Conservation (phyloP, 2,888 invertebrate genomes). For the Molanna angustata region DNA sequence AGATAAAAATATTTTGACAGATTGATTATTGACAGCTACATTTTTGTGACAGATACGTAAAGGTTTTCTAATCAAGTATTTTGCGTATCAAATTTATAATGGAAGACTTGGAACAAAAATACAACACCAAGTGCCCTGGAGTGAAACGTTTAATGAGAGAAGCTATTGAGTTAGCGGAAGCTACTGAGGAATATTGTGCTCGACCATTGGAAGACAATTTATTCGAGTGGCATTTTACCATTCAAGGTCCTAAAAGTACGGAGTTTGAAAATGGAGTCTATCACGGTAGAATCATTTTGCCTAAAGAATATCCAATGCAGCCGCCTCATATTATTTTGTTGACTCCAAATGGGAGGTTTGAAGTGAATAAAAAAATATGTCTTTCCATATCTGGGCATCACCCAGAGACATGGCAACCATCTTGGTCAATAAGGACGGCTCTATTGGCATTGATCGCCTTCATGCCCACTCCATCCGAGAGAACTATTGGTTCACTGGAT, state of each 20-base stretch:
- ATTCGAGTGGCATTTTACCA: slow-evolving; percentile 98
- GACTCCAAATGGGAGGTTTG: slow-evolving; percentile 93
- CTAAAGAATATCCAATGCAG: slow-evolving; percentile 96
- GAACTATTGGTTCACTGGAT: slow-evolving; percentile 89
- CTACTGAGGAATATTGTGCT: slow-evolving; percentile 88
- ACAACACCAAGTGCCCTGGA: slow-evolving; percentile 64
- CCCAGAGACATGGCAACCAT: slow-evolving; percentile 98
- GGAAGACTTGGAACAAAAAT: slow-evolving; percentile 51
- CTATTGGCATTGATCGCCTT: slow-evolving; percentile 89
- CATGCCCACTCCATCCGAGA: slow-evolving; percentile 87
- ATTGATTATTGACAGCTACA: too few species aligned
- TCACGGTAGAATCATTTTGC: slow-evolving; percentile 88
- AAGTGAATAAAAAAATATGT: slow-evolving; percentile 91
- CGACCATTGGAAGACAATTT: slow-evolving; percentile 91
- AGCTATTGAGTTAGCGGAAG: slow-evolving; percentile 79
- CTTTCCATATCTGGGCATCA: slow-evolving; percentile 93
- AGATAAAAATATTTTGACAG: too few species aligned
- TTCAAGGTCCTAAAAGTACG: slow-evolving; percentile 82
- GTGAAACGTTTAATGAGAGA: slow-evolving; percentile 93
- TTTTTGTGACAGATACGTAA: background rate
- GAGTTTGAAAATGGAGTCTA: slow-evolving; percentile 90
- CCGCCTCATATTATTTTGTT: slow-evolving; percentile 92
- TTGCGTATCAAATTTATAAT: too few species aligned
- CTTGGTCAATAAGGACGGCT: slow-evolving; percentile 94
- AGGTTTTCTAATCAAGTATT: too few species aligned